Evolutionary conservation across 2,113 vertebrate species (phyloP).

Genomic region (Vulpes lagopus): DNA sequence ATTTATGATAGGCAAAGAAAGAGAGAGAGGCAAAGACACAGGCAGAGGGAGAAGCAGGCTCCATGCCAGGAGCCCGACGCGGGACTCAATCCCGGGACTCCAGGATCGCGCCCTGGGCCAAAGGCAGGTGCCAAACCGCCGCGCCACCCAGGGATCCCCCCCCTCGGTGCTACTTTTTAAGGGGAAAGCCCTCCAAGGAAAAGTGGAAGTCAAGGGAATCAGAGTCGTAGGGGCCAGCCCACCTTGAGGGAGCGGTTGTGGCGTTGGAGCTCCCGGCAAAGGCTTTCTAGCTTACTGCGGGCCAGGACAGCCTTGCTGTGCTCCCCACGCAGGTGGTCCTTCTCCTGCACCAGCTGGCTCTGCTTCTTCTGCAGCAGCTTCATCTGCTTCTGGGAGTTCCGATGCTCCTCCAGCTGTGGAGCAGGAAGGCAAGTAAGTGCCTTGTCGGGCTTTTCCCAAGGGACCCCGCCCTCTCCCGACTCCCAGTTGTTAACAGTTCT

Average conservation of each 20-base stretch:
- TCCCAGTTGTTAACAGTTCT: not conserved
- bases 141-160: no score
- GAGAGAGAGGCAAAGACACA: no score
- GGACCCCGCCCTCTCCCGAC: not conserved
- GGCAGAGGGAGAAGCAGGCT: no score
- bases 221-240: not conserved
- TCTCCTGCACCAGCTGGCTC: conserved; percentile 96
- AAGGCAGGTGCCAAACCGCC: no score
- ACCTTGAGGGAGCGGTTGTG: conserved; percentile 99
- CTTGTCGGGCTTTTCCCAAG: not conserved
- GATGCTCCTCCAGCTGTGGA: conserved; percentile 95
- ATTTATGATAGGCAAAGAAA: no score
- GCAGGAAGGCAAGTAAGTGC: not conserved
- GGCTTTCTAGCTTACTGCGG: conserved; percentile 97
- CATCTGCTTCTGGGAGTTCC: conserved; percentile 98
- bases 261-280: conserved; percentile 97
- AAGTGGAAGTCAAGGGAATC: not conserved
- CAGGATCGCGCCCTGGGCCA: no score
- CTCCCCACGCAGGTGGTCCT: conserved; percentile 96
- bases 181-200: not conserved
- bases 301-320: conserved; percentile 98
- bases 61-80: no score
- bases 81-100: no score
- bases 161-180: not conserved
- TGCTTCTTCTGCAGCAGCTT: conserved; percentile 97